Base-by-base conservation (phyloP, 2,113 vertebrate genomes). In the Monarcha castaneiventris region DNA sequence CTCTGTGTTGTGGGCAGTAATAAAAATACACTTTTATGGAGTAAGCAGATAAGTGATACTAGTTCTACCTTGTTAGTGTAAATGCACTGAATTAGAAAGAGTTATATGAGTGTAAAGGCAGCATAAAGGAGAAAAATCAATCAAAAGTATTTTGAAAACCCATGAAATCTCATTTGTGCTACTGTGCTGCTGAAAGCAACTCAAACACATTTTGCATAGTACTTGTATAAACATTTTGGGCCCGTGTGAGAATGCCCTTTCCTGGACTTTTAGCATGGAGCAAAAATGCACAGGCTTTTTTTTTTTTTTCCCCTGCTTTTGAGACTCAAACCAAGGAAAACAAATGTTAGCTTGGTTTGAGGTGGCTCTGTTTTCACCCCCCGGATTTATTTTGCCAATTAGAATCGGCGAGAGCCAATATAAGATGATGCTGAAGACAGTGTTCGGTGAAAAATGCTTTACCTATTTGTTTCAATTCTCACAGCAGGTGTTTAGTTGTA, bases 381-480 rank as follows among this genome's bases (percentile, higher is more conserved):
- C 35, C 10, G 29, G 87, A 77, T 95, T 90, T 88, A 67, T 94
- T 85, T 86, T 74, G 27, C 52, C 75, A 61, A 14, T 96, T 94
- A 93, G 72, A 96, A 63, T 59, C 7, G 33, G 49, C 89, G 77
- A 91, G 80, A 82, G 41, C 26, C 80, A 62, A 80, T 79, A n/a
- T 58, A 73, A 78, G 54, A 79, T 56, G 77, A 84, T 64, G 20
- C 16, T 94, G 73, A 94, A 92, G 44, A 95, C 68, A 72, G 69
- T 68, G 20, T 89, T 94, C 76, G 75, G 43, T 84, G 76, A 68
- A 94, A 97, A 92, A 84, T 51, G 61, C 32, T 94, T 87, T 61
- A 75, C 52, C 35, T 84, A 52, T 87, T 91, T 95, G 69, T 95
- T 91, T 75, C 77, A 81, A 84, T 92, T 96, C 77, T 94, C 89